Evolutionary conservation across 2,113 vertebrate genomes (phyloP).

Genomic region (Gobiocypris rarus): DNA sequence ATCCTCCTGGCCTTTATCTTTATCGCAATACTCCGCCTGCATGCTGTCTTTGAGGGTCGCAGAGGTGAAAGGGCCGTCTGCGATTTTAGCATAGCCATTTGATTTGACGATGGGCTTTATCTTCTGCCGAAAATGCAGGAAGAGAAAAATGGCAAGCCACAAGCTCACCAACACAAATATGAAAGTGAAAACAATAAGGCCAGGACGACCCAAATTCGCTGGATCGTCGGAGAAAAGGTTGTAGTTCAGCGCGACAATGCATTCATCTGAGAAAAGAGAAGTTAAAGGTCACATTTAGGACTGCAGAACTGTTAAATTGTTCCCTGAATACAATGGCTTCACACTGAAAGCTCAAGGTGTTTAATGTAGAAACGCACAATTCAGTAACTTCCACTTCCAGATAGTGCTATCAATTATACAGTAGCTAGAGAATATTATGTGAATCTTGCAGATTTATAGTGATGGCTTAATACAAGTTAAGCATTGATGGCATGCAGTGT

Average conservation of each 20-base stretch:
- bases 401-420: not conserved
- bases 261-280: constrained; percentile 76
- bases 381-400: not conserved
- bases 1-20: constrained; percentile 70
- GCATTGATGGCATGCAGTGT: not conserved
- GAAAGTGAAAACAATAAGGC: constrained; percentile 66
- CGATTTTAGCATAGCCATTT: constrained; percentile 80
- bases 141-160: constrained; percentile 73
- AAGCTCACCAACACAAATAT: constrained; percentile 76
- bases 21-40: constrained; percentile 82
- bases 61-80: constrained; percentile 58
- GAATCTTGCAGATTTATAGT: not conserved
- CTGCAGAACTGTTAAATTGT: not conserved
- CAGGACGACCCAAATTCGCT: constrained; percentile 55
- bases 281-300: not conserved
- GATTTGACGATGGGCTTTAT: constrained; percentile 58
- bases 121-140: constrained; percentile 72
- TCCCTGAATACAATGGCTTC: not conserved
- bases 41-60: constrained; percentile 66
- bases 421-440: not conserved
- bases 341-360: not conserved
- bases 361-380: not conserved
- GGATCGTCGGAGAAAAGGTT: constrained; percentile 48
- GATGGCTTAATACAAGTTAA: not conserved
- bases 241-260: constrained; percentile 73